Base-by-base conservation (phyloP, 2,888 invertebrate genomes). In the Myopa tessellatipennis region DNA sequence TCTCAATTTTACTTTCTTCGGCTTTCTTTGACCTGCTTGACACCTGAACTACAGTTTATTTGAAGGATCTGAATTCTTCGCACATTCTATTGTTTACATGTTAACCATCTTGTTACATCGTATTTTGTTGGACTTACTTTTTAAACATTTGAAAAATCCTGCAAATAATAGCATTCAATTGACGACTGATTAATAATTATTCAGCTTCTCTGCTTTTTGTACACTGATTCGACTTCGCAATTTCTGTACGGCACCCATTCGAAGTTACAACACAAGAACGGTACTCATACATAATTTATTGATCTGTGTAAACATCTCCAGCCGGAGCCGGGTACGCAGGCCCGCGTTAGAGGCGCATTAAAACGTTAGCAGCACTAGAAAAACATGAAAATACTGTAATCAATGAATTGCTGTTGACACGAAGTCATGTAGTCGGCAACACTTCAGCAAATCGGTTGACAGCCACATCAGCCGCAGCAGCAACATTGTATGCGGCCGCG, bases 381-480 rank as follows among this genome's bases (percentile, higher is more conserved):
- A 45, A 45, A 45, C 45, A 61, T 73, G 52, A 61, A 73, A 63
- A 73, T 7, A 45, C 45, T 45, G 18, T 45, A 73, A 73, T 63
- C 73, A 85, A 84, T 85, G 87, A 86, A 85, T 84, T 84, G 86
- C 85, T 85, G 85, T 84, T 85, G 87, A 86, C 86, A 86, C 85
- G 85, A 83, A 87, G 86, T 86, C 87, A 87, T 86, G 87, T 61
- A 4, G 86, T 83, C 86, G 85, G 86, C 86, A 79, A 79, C 81
- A 86, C 87, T 86, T 87, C 85, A 86, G 86, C 85, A 85, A 79
- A 79, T 61, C 61, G 26, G 5, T 4, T 26, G 61, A 61, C 61
- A 26, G 61, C 65, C 61, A 58, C 83, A 83, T 83, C 84, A 84
- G 52, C 26, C 81, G 77, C 78, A n/a, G n/a, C n/a, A n/a, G n/a